Evolutionary conservation across 2,888 invertebrate genomes (phyloP).

Genomic region (Caenorhabditis panamensis): DNA sequence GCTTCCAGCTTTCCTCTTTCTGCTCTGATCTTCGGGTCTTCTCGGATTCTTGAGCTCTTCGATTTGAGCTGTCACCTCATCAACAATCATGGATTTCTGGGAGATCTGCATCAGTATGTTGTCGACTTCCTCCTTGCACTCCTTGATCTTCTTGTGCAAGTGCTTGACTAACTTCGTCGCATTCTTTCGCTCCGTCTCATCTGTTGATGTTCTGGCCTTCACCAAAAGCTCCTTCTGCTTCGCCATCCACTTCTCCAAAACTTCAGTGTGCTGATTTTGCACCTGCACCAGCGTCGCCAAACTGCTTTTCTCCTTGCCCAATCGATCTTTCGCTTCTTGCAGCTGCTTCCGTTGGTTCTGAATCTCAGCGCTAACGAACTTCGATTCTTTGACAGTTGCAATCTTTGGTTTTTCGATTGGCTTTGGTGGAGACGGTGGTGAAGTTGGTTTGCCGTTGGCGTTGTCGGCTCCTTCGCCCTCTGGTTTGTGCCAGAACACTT

Average conservation of each 20-base stretch:
- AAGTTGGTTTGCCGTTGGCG: background rate
- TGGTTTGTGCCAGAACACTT: slow-evolving; percentile 84
- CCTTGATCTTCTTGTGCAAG: slow-evolving; percentile 86
- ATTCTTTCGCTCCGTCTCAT: slow-evolving; percentile 61
- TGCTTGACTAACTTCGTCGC: slow-evolving; percentile 86
- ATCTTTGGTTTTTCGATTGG: slow-evolving; percentile 51
- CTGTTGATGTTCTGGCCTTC: slow-evolving; percentile 47
- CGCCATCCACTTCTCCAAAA: slow-evolving; percentile 91
- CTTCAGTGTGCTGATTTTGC: slow-evolving; percentile 89
- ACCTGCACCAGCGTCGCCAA: slow-evolving; percentile 84
- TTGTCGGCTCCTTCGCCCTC: slow-evolving; percentile 22
- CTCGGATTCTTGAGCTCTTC: slow-evolving; percentile 42
- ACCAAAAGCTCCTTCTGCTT: slow-evolving; percentile 86
- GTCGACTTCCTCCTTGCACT: slow-evolving; percentile 86
- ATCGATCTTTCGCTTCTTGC: slow-evolving; percentile 43
- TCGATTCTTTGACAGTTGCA: slow-evolving; percentile 62
- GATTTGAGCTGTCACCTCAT: slow-evolving; percentile 40
- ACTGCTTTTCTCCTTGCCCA: slow-evolving; percentile 46
- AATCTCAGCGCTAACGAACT: slow-evolving; percentile 61
- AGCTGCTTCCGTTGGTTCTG: slow-evolving; percentile 46
- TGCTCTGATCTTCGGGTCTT: slow-evolving; percentile 9
- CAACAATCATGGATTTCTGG: slow-evolving; percentile 50
- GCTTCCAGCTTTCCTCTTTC: slow-evolving; percentile 33
- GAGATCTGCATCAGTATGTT: slow-evolving; percentile 49
- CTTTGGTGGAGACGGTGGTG: slow-evolving; percentile 30